A percentile compares a stretch with the other conserved stretches of the same genome.
Evolutionary conservation across 2,888 invertebrate genomes (phyloP).

Genomic region (Belgica antarctica): DNA sequence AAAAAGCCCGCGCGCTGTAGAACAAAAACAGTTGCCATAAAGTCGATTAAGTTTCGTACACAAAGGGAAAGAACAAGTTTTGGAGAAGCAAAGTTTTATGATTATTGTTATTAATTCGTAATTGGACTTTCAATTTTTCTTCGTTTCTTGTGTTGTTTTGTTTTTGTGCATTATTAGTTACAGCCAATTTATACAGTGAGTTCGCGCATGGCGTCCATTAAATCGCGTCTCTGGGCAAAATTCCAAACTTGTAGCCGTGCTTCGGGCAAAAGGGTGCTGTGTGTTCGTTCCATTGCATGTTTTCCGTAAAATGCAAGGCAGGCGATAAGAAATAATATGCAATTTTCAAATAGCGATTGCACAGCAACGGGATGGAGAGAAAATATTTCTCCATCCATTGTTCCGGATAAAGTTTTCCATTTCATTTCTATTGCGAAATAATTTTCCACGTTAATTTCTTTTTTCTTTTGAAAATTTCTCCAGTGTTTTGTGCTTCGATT

Average conservation of each 20-base stretch:
- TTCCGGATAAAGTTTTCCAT: constrained; percentile 13
- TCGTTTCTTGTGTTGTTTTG: constrained; percentile 11
- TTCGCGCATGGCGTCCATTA: neutral
- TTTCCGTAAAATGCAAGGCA: neutral
- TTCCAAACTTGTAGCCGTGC: neutral
- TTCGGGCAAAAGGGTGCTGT: neutral
- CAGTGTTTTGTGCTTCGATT: neutral
- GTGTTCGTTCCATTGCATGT: neutral
- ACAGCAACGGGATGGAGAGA: no score
- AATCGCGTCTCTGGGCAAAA: neutral
- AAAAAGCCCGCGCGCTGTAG: neutral
- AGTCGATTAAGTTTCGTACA: constrained; percentile 20
- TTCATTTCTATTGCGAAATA: constrained; percentile 20
- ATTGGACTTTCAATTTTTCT: constrained; percentile 42
- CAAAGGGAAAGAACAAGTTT: neutral
- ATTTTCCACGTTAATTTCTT: constrained; percentile 23
- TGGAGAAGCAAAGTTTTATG: constrained; percentile 8
- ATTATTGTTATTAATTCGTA: constrained; percentile 31
- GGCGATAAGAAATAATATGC: constrained; percentile 12
- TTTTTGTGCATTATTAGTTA: constrained; percentile 25
- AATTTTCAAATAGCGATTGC: constrained; percentile 17
- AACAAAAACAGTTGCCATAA: constrained; percentile 27
- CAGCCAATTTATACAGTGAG: neutral
- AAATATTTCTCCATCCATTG: constrained; percentile 4
- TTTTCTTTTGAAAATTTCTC: no score